A percentile compares a stretch with the other conserved stretches of the same genome.
Conservation (phyloP, 1,140 invertebrate genomes). For the Alviniconcha marisindica region DNA sequence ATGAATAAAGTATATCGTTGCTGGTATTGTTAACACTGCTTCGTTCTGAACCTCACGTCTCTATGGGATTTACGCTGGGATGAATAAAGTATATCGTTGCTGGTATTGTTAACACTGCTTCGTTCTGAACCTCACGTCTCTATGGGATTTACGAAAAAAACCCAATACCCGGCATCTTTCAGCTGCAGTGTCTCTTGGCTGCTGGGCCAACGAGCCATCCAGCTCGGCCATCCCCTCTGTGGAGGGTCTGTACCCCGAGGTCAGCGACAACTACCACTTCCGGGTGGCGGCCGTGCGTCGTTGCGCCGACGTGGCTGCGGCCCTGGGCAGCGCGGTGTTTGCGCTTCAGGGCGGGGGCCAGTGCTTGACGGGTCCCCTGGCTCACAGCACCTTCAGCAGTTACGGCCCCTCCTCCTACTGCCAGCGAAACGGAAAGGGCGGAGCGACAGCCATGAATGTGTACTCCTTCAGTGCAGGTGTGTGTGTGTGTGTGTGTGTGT, state of each 20-base stretch:
- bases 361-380: constrained; percentile 53
- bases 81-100: too few species aligned
- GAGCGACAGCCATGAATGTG: constrained; percentile 46
- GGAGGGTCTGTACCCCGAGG: constrained; percentile 38
- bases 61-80: too few species aligned
- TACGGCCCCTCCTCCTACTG: constrained; percentile 50
- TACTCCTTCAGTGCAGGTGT: constrained; percentile 57
- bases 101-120: too few species aligned
- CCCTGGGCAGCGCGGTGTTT: constrained; percentile 50
- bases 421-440: constrained; percentile 45
- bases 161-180: not conserved
- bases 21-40: too few species aligned
- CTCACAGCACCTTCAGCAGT: constrained; percentile 38
- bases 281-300: constrained; percentile 47
- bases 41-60: too few species aligned
- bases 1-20: too few species aligned
- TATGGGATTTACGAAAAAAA: too few species aligned
- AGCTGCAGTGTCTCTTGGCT: constrained; percentile 54
- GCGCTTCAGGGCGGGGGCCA: constrained; percentile 53
- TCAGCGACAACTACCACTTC: constrained; percentile 46
- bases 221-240: constrained; percentile 49
- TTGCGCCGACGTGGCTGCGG: constrained; percentile 54
- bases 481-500: too few species aligned
- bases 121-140: too few species aligned
- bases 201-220: constrained; percentile 45